Evolutionary conservation across 2,888 invertebrate species (phyloP), one percentile per base, ranked within the genome.

Genomic region (Mellilla xanthometata): DNA sequence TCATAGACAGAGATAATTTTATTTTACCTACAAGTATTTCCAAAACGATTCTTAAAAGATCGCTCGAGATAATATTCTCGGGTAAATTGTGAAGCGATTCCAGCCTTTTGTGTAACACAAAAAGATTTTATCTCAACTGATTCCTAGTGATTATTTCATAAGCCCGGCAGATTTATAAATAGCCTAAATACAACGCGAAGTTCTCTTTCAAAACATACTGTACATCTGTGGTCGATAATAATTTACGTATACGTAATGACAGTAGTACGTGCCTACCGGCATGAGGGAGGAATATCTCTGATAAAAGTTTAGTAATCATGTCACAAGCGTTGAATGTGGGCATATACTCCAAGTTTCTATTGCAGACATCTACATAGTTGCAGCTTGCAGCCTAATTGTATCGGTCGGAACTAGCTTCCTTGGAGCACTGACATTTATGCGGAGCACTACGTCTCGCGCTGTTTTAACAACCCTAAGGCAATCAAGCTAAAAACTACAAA

Each of bases 361-460:
- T 67, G 68, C 64, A 58, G 68, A 68, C 67, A 72, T 73, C 68
- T 72, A 70, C 61, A 63, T 60, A 70, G 69, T 68, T 67, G 72
- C 63, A 66, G 66, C 62, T 68, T 67, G 72, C 63, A 66, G 66
- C 62, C 72, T 81, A 81, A 83, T 83, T 81, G 82, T 73, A 80
- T 81, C 73, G 68, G 58, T 57, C 39, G 52, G 68, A 70, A 69
- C 72, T 65, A 67, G 70, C 63, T 69, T 55, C 58, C 56, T 42
- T 41, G 44, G 54, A 49, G 49, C 49, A 50, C 48, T 49, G 32
- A 42, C 33, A 49, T 48, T 57, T 49, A 42, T 39, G 42, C 55
- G 46, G 63, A 62, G 65, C 66, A 67, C 71, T 65, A 58, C 42
- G 48, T 50, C 44, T 50, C 48, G 57, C 47, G 41, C 15, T 42